These are phyloP conservation scores for Antedon mediterranea DNA, from an alignment of 53 echinoderm and acorn worm species.

Conservation along the genomic window DNA sequence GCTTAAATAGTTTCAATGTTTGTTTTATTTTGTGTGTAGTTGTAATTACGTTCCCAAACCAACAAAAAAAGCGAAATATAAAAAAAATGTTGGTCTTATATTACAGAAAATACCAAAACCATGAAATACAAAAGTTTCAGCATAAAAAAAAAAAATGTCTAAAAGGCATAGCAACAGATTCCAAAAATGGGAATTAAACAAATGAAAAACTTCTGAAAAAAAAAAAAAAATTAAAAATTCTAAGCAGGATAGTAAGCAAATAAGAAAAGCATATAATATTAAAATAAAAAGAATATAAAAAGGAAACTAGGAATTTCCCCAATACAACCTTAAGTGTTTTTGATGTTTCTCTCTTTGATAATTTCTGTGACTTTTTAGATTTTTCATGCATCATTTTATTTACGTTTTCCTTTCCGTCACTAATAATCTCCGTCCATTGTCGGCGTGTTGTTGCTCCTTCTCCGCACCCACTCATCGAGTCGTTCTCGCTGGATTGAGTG, in stretches of 20 bases:
- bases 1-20: too few relatives aligned
- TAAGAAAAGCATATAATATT: neutral
- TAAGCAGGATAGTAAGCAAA: too few relatives aligned
- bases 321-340: neutral
- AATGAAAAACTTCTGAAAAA: neutral
- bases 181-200: too few relatives aligned
- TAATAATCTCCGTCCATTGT: constrained; percentile 79
- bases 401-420: constrained; percentile 38
- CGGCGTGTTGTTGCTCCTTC: constrained; percentile 85
- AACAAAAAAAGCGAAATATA: too few relatives aligned
- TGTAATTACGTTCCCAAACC: too few relatives aligned
- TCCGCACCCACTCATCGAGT: constrained; percentile 27
- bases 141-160: too few relatives aligned
- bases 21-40: too few relatives aligned
- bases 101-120: too few relatives aligned
- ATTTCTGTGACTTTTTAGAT: neutral
- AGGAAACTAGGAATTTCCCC: neutral
- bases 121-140: too few relatives aligned
- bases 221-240: neutral
- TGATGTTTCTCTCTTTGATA: neutral
- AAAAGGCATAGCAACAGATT: too few relatives aligned
- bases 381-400: neutral
- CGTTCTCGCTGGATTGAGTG: constrained; percentile 72
- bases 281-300: neutral
- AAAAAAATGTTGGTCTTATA: too few relatives aligned